A percentile compares a stretch with the other conserved stretches of the same genome.
These are phyloP conservation scores for Globodera rostochiensis DNA, from an alignment of 1,140 invertebrate species.

Conservation along the genomic window DNA sequence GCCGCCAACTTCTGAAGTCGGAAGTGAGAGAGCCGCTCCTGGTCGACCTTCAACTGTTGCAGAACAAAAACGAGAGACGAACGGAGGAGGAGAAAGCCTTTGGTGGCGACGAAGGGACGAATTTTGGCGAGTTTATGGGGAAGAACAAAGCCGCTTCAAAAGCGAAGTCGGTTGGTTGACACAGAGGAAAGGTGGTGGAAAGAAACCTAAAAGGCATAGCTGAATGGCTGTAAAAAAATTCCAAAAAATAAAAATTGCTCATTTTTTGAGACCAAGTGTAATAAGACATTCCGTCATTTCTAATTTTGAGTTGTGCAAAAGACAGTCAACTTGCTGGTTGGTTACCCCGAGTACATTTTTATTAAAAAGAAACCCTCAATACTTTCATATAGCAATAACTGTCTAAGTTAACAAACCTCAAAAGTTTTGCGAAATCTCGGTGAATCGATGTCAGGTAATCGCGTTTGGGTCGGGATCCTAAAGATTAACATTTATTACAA, in stretches of 20 bases:
- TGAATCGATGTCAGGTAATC: constrained; percentile 13
- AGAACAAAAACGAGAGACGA: not conserved
- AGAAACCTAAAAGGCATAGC: not conserved
- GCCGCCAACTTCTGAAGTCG: constrained; percentile 41
- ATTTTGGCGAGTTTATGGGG: constrained; percentile 29
- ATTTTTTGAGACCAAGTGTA: too few relatives aligned
- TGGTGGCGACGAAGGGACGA: constrained; percentile 28
- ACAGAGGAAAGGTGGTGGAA: not conserved
- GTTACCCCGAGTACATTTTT: not conserved
- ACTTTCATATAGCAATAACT: not conserved
- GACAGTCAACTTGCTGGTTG: not conserved
- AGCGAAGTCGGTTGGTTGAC: not conserved
- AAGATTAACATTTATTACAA: not conserved
- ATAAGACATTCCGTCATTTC: not conserved
- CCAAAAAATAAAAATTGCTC: not conserved
- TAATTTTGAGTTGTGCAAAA: not conserved
- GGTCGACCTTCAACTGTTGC: constrained; percentile 33
- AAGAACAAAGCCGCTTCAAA: constrained; percentile 15
- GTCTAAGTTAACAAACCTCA: not conserved
- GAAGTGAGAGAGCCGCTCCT: constrained; percentile 27
- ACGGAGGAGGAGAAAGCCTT: not conserved
- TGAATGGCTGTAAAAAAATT: not conserved
- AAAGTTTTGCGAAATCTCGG: not conserved
- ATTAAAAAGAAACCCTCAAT: too few relatives aligned
- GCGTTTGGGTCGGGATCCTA: constrained; percentile 29